Evolutionary conservation across 2,888 invertebrate genomes (phyloP).

Genomic region (Mesoligia furuncula): DNA sequence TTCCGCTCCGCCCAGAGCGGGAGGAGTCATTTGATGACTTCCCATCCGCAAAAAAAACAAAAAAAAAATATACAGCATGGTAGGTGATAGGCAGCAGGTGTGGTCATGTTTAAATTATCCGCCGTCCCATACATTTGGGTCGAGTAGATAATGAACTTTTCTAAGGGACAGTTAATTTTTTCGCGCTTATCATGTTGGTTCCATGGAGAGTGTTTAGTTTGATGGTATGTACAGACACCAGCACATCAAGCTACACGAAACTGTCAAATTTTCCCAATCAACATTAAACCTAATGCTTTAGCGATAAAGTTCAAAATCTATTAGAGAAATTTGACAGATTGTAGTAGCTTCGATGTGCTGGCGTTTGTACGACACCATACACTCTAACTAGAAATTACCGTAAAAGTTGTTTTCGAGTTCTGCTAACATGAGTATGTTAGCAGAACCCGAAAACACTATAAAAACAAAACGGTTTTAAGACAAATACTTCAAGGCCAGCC

Average conservation of each 20-base stretch:
- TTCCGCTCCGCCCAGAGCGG: too few species aligned
- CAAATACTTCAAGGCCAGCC: conserved; percentile 60
- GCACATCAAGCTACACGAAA: too few species aligned
- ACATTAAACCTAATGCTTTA: too few species aligned
- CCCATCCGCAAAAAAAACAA: too few species aligned
- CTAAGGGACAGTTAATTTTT: not conserved
- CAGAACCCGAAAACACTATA: conserved; percentile 10
- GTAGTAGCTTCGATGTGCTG: too few species aligned
- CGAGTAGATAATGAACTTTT: not conserved
- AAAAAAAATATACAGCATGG: conserved; percentile 6
- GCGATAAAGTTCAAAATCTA: too few species aligned
- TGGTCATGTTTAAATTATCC: not conserved
- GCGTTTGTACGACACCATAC: not conserved
- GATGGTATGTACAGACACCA: not conserved
- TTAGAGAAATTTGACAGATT: too few species aligned
- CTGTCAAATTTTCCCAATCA: too few species aligned
- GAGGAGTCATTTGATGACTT: too few species aligned
- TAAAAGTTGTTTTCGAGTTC: conserved; percentile 22
- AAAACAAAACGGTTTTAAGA: conserved; percentile 26
- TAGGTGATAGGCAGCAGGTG: not conserved
- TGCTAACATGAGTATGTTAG: too few species aligned
- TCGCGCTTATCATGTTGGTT: not conserved
- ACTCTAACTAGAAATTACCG: not conserved
- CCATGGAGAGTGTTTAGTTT: not conserved
- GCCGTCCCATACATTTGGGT: not conserved